A percentile compares a stretch with the other conserved stretches of the same genome.
Evolutionary conservation across 2,797 vertebrate species (phyloP).

Genomic region (Falco columbarius): DNA sequence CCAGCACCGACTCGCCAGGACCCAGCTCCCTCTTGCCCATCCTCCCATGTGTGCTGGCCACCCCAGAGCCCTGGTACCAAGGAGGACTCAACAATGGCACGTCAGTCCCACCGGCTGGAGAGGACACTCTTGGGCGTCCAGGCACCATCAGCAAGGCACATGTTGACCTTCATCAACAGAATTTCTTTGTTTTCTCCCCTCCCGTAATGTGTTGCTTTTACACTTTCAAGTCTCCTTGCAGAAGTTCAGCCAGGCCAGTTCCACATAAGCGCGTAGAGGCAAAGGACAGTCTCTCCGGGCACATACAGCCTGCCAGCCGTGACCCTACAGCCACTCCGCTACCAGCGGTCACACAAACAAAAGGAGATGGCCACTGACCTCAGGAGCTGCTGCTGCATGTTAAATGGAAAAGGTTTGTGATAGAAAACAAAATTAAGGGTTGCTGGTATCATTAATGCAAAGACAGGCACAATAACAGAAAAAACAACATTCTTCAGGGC

Average conservation of each 20-base stretch:
- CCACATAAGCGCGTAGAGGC: accelerated
- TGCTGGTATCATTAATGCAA: background rate
- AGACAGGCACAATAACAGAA: background rate
- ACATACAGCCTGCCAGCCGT: accelerated
- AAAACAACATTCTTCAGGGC: background rate
- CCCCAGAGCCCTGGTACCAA: background rate
- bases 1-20: background rate
- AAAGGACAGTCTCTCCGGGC: background rate
- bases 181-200: background rate
- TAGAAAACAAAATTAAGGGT: background rate
- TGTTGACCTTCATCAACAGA: background rate
- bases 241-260: background rate
- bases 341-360: background rate
- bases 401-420: background rate
- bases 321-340: background rate
- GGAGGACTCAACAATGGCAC: accelerated
- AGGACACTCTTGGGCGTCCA: background rate
- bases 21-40: background rate
- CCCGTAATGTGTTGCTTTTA: background rate
- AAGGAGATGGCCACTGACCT: background rate
- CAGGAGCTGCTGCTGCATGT: background rate
- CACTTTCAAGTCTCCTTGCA: background rate
- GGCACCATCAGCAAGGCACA: background rate
- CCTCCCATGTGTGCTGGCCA: accelerated
- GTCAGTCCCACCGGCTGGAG: accelerated